Conservation (phyloP, 2,888 invertebrate genomes). For the Melanophora roralis region DNA sequence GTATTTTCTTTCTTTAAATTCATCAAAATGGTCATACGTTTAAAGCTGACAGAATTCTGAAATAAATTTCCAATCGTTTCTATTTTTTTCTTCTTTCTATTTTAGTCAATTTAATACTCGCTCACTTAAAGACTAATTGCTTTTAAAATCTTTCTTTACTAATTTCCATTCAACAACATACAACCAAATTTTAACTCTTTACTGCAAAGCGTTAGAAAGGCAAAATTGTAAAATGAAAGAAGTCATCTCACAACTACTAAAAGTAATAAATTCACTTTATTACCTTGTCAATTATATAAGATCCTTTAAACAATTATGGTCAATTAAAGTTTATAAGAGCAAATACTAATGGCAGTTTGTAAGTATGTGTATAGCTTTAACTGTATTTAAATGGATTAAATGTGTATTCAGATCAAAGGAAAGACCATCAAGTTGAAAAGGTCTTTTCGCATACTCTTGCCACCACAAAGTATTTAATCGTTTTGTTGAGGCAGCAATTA, state of each 20-base stretch:
- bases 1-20: not conserved
- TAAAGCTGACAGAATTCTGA: not conserved
- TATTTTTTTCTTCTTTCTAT: not conserved
- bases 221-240: not conserved
- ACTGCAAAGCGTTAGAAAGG: not conserved
- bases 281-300: conserved; percentile 53
- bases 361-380: not conserved
- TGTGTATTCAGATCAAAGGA: not conserved
- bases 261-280: conserved; percentile 43
- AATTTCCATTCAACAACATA: not conserved
- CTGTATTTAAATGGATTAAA: conserved; percentile 19
- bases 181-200: conserved; percentile 10
- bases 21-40: not conserved
- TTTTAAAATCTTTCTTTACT: conserved; percentile 29
- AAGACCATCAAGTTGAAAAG: not conserved
- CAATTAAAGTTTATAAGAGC: conserved; percentile 48
- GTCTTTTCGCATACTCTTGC: not conserved
- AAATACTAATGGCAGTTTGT: conserved; percentile 9
- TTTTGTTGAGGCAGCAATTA: not conserved
- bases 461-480: not conserved
- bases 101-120: conserved; percentile 17
- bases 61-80: conserved; percentile 8
- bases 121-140: conserved; percentile 35
- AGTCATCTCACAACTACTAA: conserved; percentile 21
- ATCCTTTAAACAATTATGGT: conserved; percentile 57